These are phyloP conservation scores for Thripadectes ignobilis DNA, from an alignment of 2,797 vertebrate genomes.

Conservation along the genomic window DNA sequence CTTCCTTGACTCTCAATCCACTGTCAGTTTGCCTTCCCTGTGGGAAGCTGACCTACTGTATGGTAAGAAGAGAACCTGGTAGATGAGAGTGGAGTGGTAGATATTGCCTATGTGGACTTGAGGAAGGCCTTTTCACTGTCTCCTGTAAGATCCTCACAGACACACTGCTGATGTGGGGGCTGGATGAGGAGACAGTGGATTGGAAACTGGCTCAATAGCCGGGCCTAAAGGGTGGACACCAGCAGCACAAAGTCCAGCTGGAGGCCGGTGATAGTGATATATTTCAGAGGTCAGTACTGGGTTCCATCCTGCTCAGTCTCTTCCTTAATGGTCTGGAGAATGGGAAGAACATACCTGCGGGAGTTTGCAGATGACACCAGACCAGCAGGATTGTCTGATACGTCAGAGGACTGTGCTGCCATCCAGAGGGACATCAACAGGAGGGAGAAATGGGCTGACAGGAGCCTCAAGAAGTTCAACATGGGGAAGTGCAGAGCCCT, in stretches of 20 bases:
- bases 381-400: not conserved
- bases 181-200: not conserved
- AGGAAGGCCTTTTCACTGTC: not conserved
- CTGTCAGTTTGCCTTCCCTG: not conserved
- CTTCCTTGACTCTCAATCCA: not conserved
- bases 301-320: not conserved
- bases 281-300: not conserved
- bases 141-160: not conserved
- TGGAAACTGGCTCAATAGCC: not conserved
- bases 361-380: not conserved
- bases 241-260: not conserved
- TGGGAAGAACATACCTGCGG: not conserved
- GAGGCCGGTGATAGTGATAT: not conserved
- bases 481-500: not conserved
- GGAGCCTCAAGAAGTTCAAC: not conserved
- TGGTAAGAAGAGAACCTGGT: not conserved
- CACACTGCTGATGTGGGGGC: fast-evolving
- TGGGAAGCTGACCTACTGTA: not conserved
- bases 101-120: not conserved
- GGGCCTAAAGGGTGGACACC: not conserved
- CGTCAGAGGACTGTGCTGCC: not conserved
- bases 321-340: not conserved
- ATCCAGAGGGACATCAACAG: not conserved
- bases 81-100: not conserved
- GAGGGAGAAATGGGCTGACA: fast-evolving